phyloP scores from a whole-genome alignment of 2,113 vertebrate species.

The Catharus bicknelli region DNA sequence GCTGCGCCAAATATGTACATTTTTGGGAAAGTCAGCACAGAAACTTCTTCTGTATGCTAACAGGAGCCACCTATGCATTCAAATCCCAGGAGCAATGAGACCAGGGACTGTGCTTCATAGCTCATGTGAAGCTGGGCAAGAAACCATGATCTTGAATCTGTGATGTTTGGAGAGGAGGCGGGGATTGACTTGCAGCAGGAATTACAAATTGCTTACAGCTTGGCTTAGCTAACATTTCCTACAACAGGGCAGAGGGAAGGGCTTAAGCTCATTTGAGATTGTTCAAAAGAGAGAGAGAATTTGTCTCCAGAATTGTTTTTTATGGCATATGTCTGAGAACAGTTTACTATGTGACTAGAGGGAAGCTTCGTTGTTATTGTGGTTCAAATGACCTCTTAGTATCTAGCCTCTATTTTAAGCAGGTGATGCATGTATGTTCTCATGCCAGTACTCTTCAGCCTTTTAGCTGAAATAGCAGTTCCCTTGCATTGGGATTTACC shows the following conservation, averaged over 20 bases:
- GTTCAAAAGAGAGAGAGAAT: not conserved
- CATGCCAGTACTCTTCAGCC: conserved; percentile 20
- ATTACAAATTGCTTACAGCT: not conserved
- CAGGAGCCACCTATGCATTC: not conserved
- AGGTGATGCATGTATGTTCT: not conserved
- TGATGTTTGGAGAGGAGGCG: not conserved
- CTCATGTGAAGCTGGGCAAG: not conserved
- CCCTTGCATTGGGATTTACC: conserved; percentile 46
- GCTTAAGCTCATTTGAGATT: not conserved
- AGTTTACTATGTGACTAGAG: not conserved
- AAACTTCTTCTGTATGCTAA: not conserved
- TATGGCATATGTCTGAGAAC: not conserved
- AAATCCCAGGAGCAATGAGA: not conserved
- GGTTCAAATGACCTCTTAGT: conserved; percentile 5
- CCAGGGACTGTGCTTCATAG: not conserved
- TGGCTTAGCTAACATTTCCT: not conserved
- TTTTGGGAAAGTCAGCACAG: not conserved
- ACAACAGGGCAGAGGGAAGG: not conserved
- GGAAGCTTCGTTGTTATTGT: not conserved
- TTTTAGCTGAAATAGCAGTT: conserved; percentile 48
- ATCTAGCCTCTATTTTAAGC: conserved; percentile 48
- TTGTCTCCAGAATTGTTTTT: not conserved
- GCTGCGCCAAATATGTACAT: not conserved
- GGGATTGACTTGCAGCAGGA: not conserved
- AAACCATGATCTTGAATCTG: not conserved